A percentile compares a stretch with the other conserved stretches of the same genome.
phyloP scores from a whole-genome alignment of 2,797 vertebrate genomes.

The Euthynnus affinis region DNA sequence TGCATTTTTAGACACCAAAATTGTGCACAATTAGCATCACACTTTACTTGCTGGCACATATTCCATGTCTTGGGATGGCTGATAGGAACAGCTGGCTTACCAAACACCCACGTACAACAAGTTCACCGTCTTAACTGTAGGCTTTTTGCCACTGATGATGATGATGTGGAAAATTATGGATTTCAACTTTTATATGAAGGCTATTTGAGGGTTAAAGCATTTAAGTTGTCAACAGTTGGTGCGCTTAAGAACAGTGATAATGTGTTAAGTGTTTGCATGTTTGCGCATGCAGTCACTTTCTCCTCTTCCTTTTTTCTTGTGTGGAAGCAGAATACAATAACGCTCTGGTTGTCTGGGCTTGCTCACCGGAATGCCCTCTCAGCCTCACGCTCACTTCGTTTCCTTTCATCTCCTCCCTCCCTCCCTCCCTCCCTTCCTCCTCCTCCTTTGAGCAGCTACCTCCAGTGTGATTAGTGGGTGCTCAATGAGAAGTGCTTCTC shows the following conservation, averaged over 20 bases:
- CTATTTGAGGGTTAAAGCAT: slow-evolving; percentile 58
- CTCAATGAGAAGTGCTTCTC: slow-evolving; percentile 71
- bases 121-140: slow-evolving; percentile 2
- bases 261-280: slow-evolving; percentile 73
- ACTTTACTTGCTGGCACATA: neutral
- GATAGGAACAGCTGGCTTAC: slow-evolving; percentile 16
- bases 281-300: slow-evolving; percentile 70
- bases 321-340: slow-evolving; percentile 72
- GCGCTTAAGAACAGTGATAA: slow-evolving; percentile 50
- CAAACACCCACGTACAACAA: neutral
- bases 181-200: slow-evolving; percentile 38
- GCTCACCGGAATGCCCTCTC: slow-evolving; percentile 81
- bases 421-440: slow-evolving; percentile 30
- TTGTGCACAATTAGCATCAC: neutral
- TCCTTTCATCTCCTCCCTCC: slow-evolving; percentile 73
- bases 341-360: slow-evolving; percentile 80
- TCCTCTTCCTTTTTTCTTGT: slow-evolving; percentile 54
- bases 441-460: slow-evolving; percentile 64
- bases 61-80: neutral
- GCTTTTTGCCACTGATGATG: slow-evolving; percentile 15
- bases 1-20: neutral
- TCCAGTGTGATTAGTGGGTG: slow-evolving; percentile 77
- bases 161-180: slow-evolving; percentile 31
- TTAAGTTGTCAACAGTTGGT: slow-evolving; percentile 64
- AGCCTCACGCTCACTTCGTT: slow-evolving; percentile 72